Evolutionary conservation across 2,888 invertebrate species (phyloP).

Genomic region (Drosophila colorata): DNA sequence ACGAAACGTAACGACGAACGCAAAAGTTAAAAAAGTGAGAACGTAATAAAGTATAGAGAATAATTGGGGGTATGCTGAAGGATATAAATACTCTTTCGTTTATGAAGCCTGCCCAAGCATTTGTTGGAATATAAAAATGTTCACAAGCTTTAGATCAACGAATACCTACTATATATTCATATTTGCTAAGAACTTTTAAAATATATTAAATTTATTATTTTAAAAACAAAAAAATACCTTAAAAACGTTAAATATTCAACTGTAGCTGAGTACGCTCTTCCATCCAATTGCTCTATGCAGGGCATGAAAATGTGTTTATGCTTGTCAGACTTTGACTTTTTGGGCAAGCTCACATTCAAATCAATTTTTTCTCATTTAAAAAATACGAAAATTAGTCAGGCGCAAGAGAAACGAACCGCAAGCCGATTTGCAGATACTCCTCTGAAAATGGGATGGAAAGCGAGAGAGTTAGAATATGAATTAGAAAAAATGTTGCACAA

Average conservation of each 20-base stretch:
- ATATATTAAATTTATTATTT: too few species aligned
- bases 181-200: too few species aligned
- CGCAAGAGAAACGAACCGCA: constrained; percentile 14
- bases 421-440: background rate
- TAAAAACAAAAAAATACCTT: too few species aligned
- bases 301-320: constrained; percentile 56
- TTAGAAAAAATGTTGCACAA: too few species aligned
- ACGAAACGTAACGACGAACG: constrained; percentile 73
- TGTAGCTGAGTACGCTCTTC: background rate
- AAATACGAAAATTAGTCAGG: constrained; percentile 15
- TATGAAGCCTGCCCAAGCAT: background rate
- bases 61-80: constrained; percentile 28
- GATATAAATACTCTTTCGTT: constrained; percentile 15
- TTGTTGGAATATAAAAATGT: too few species aligned
- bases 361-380: constrained; percentile 15
- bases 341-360: constrained; percentile 26
- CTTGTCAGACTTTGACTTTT: constrained; percentile 60
- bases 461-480: background rate
- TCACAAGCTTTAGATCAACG: too few species aligned
- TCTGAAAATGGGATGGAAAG: background rate
- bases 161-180: too few species aligned
- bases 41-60: constrained; percentile 13
- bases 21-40: constrained; percentile 62
- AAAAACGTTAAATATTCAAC: background rate
- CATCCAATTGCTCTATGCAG: constrained; percentile 15